Percentiles rank a stretch among this genome's conserved stretches.
Conservation (phyloP, 2,888 invertebrate species). For the Drosophila borborema region DNA sequence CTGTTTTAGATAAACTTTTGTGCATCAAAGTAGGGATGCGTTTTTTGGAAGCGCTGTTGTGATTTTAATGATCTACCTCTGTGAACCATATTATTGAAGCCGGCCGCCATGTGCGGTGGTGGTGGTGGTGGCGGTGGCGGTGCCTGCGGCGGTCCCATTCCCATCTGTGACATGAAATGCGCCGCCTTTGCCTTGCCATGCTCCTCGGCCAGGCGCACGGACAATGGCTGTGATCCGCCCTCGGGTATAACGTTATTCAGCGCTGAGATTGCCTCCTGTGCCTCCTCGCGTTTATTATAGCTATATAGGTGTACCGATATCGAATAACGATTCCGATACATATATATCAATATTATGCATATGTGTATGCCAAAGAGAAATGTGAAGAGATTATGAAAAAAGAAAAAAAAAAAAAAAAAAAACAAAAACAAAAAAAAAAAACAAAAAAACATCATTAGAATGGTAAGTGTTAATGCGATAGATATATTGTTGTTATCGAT, state of each 20-base stretch:
- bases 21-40: constrained; percentile 85
- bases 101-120: constrained; percentile 67
- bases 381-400: constrained; percentile 1
- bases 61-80: constrained; percentile 85
- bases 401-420: not conserved
- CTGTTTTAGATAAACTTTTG: constrained; percentile 82
- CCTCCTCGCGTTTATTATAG: constrained; percentile 94
- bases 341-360: not conserved
- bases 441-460: too few relatives aligned
- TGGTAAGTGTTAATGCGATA: not conserved
- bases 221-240: constrained; percentile 93
- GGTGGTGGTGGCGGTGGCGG: constrained; percentile 74
- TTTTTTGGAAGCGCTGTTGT: constrained; percentile 85
- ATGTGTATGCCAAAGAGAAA: not conserved
- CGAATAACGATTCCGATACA: not conserved
- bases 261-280: constrained; percentile 94
- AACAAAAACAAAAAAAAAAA: too few relatives aligned
- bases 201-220: constrained; percentile 88
- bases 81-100: constrained; percentile 85
- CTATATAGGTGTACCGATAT: constrained; percentile 85
- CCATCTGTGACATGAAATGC: constrained; percentile 83
- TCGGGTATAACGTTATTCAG: constrained; percentile 94
- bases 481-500: not conserved
- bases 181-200: constrained; percentile 85
- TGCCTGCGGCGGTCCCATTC: constrained; percentile 70